A percentile compares a stretch with the other conserved stretches of the same genome.
Conservation (phyloP, 2,888 invertebrate species). For the Fragum fragum region DNA sequence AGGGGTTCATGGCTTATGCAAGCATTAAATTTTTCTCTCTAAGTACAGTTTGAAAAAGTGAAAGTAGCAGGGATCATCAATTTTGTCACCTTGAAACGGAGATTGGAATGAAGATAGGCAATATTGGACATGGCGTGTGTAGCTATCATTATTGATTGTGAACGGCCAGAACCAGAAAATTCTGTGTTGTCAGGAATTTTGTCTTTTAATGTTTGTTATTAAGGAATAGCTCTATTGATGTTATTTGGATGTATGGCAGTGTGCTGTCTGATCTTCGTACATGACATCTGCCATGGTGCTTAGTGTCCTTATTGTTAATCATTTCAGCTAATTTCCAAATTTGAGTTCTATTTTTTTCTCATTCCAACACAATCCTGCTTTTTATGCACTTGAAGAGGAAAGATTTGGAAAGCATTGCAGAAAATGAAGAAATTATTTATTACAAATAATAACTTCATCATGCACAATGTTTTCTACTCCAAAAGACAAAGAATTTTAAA, state of each 20-base stretch:
- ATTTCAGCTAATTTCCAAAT: too few relatives aligned
- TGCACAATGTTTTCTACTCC: too few relatives aligned
- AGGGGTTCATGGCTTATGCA: neutral
- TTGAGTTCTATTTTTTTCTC: too few relatives aligned
- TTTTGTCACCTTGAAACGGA: slow-evolving; percentile 15
- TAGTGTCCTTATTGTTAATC: too few relatives aligned
- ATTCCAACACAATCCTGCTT: too few relatives aligned
- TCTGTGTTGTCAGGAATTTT: slow-evolving; percentile 19
- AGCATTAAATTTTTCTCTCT: slow-evolving; percentile 5
- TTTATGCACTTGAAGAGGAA: too few relatives aligned
- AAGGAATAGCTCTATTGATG: neutral
- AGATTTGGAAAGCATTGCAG: too few relatives aligned
- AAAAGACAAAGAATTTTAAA: too few relatives aligned
- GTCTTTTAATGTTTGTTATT: neutral
- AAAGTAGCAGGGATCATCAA: neutral
- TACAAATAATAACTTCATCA: too few relatives aligned
- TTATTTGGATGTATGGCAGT: neutral
- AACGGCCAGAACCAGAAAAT: slow-evolving; percentile 6
- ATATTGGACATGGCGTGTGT: slow-evolving; percentile 24
- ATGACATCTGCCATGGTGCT: too few relatives aligned
- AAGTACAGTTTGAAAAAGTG: neutral
- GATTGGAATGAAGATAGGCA: neutral
- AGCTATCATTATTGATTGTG: slow-evolving; percentile 6
- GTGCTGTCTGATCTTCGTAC: too few relatives aligned
- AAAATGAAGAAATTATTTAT: too few relatives aligned